phyloP scores from a whole-genome alignment of 2,888 invertebrate species.

The Teleogryllus oceanicus region DNA sequence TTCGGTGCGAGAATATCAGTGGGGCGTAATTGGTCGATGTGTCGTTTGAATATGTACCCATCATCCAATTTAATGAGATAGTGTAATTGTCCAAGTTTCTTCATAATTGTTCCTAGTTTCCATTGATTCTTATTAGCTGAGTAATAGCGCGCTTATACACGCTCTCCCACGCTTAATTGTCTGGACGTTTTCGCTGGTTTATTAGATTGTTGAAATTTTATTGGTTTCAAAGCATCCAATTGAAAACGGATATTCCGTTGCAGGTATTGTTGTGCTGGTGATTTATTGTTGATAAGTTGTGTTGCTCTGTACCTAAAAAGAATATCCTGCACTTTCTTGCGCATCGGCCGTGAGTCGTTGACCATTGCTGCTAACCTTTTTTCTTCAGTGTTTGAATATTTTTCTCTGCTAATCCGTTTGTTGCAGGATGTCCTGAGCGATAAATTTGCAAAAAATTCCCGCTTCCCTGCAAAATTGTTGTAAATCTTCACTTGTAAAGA shows the following conservation, averaged over 20 bases:
- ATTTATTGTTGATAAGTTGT: conserved; percentile 33
- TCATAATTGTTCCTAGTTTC: too few relatives aligned
- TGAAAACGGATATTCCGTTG: conserved; percentile 30
- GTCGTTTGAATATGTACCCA: too few relatives aligned
- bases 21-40: too few relatives aligned
- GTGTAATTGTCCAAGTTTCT: too few relatives aligned
- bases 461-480: conserved; percentile 34
- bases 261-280: conserved; percentile 36
- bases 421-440: conserved; percentile 36
- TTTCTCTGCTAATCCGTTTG: conserved; percentile 38
- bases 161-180: not conserved
- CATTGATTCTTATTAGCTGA: not conserved
- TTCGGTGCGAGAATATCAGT: too few relatives aligned
- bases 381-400: conserved; percentile 36
- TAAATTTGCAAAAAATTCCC: conserved; percentile 38
- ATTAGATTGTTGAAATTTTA: not conserved
- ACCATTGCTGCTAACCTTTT: conserved; percentile 28
- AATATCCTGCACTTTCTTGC: conserved; percentile 3
- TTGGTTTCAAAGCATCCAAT: conserved; percentile 2
- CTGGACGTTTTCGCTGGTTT: not conserved
- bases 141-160: not conserved
- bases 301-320: conserved; percentile 35
- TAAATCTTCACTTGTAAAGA: conserved; percentile 39
- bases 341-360: conserved; percentile 25
- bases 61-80: too few relatives aligned